Evolutionary conservation across 2,888 invertebrate genomes (phyloP).

Genomic region (Tachystola acroxantha): DNA sequence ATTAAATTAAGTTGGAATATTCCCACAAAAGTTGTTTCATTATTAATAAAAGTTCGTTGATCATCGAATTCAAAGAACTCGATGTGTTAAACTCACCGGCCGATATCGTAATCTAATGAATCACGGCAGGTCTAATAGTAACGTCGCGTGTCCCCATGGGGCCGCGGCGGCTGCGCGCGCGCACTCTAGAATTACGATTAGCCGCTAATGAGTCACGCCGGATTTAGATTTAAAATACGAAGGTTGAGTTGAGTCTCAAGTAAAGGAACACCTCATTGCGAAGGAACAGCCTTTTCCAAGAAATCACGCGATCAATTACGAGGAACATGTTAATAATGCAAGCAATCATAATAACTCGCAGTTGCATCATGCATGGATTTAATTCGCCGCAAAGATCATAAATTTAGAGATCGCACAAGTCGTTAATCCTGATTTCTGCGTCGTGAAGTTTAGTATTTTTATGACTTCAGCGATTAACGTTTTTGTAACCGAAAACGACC

Average conservation of each 20-base stretch:
- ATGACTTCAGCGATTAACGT: too few relatives aligned
- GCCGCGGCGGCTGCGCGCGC: constrained; percentile 22
- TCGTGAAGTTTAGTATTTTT: background rate
- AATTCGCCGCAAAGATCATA: background rate
- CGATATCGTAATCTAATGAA: constrained; percentile 9
- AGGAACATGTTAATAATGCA: constrained; percentile 17
- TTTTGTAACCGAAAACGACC: background rate
- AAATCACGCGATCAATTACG: constrained; percentile 32
- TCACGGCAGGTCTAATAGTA: constrained; percentile 19
- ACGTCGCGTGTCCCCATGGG: constrained; percentile 18
- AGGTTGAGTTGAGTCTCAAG: constrained; percentile 21
- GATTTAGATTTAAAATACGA: constrained; percentile 39
- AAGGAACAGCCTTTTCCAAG: constrained; percentile 26
- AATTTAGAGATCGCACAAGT: background rate
- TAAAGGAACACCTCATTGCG: constrained; percentile 14
- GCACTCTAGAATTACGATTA: constrained; percentile 32
- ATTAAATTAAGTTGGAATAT: too few relatives aligned
- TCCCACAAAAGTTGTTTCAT: too few relatives aligned
- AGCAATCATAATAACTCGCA: constrained; percentile 1
- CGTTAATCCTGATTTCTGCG: background rate
- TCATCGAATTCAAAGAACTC: background rate
- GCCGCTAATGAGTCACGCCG: constrained; percentile 48
- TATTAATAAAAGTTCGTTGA: too few relatives aligned
- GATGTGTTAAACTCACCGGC: background rate
- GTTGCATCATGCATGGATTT: constrained; percentile 1